Base-by-base conservation (phyloP, 2,888 invertebrate genomes). In the Ypsolopha scabrella region DNA sequence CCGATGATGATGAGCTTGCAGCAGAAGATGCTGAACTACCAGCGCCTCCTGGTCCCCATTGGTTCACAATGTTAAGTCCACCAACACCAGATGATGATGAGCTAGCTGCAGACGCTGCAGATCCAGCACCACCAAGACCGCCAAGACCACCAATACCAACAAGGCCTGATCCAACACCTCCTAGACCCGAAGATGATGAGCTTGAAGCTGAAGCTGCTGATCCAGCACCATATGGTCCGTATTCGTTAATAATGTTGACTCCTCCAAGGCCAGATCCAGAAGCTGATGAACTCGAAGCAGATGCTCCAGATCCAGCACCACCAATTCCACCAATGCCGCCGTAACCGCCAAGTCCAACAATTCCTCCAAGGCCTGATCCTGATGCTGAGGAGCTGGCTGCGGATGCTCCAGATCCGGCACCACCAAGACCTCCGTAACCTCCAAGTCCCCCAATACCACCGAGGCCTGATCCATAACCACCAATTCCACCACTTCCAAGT, bases 331-430 rank as follows among this genome's bases (percentile, higher is more conserved):
- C 41, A 10, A 10, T 3, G 14, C 53, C 38, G 24, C 52, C 55
- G 13, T 52, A 41, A 11, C 53, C 51, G 8, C 54, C n/a, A 9
- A n/a, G n/a, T n/a, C n/a, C n/a, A n/a, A n/a, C 4, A 24, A 24
- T n/a, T n/a, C 24, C 24, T 24, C 24, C 24, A 24, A 24, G 24
- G 24, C 24, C 24, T 24, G 57, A 51, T 7, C 58, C 57, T 6
- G 55, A 36, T 6, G 57, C 55, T n/a, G 59, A 54, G 11, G 57
- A 51, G n/a, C 54, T 46, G 11, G 53, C 51, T 41, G 52, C 53
- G 13, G 52, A 34, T 48, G 43, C 33, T 43, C 50, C 50, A 24
- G 50, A n/a, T 6, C 34, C 46, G 1, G 7, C 7, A 9, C 35
- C 11, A 10, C 46, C 34, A 35, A 11, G 13, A 33, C 46, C 46